These are phyloP conservation scores for Callipepla squamata DNA, from an alignment of 2,113 vertebrate species.

Conservation along the genomic window DNA sequence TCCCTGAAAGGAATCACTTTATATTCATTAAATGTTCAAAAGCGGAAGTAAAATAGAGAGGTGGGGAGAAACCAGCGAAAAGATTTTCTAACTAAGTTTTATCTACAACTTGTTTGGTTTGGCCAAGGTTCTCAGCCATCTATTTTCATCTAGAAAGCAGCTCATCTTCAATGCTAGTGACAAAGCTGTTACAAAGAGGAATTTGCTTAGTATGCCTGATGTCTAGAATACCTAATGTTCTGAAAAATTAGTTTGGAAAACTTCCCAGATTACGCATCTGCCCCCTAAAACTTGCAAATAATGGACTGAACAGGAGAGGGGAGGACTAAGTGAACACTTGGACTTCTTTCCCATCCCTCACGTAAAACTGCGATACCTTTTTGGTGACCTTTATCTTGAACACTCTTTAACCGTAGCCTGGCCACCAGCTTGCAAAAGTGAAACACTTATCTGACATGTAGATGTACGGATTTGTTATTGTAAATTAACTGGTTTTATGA, in stretches of 20 bases:
- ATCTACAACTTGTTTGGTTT: slow-evolving; percentile 37
- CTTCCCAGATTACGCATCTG: slow-evolving; percentile 42
- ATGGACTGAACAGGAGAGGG: neutral
- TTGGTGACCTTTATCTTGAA: neutral
- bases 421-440: neutral
- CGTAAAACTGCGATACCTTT: neutral
- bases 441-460: neutral
- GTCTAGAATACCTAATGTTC: slow-evolving; percentile 69
- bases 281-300: slow-evolving; percentile 18
- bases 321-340: neutral
- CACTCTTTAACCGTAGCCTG: neutral
- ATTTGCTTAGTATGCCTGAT: slow-evolving; percentile 43
- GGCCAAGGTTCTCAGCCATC: slow-evolving; percentile 9
- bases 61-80: neutral
- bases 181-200: slow-evolving; percentile 59
- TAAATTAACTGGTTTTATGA: neutral
- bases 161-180: slow-evolving; percentile 39
- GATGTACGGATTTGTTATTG: neutral
- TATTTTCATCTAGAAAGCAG: slow-evolving; percentile 47
- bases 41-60: neutral
- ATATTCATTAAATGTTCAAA: neutral
- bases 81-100: slow-evolving; percentile 18
- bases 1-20: neutral
- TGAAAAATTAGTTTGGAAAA: slow-evolving; percentile 72
- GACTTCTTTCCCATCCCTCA: neutral